Conservation (phyloP, 1,140 invertebrate species). For the Brachionus manjavacas region DNA sequence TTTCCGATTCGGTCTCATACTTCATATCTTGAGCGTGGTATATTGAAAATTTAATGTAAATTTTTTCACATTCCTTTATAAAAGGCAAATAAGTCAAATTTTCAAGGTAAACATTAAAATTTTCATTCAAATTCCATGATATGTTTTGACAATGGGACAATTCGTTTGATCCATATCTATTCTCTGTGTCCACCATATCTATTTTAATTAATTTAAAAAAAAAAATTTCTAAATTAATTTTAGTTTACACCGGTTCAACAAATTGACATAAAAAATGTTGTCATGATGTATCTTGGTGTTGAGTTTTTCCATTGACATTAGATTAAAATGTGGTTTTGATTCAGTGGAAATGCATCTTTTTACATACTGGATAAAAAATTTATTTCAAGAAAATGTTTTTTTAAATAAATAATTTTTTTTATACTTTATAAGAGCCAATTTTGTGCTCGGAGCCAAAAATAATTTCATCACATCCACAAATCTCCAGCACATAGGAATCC, state of each 20-base stretch:
- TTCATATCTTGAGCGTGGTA: conserved; percentile 46
- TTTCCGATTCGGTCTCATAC: conserved; percentile 45
- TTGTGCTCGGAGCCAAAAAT: not conserved
- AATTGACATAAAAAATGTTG: conserved; percentile 17
- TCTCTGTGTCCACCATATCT: not conserved
- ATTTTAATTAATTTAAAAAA: not conserved
- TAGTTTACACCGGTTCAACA: conserved; percentile 15
- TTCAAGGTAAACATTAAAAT: conserved; percentile 44
- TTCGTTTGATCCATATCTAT: not conserved
- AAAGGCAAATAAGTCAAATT: conserved; percentile 44
- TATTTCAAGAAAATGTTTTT: conserved; percentile 43
- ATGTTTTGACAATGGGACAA: not conserved
- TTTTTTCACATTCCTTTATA: conserved; percentile 43
- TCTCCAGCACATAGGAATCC: conserved; percentile 2
- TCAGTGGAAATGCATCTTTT: conserved; percentile 57
- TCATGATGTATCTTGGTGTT: conserved; percentile 54
- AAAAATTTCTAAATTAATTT: not conserved
- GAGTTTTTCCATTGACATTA: conserved; percentile 59
- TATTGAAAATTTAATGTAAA: conserved; percentile 46
- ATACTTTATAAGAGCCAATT: conserved; percentile 14
- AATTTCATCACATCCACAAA: conserved; percentile 31
- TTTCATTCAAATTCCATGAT: conserved; percentile 48
- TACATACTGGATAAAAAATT: conserved; percentile 57
- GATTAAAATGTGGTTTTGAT: conserved; percentile 60
- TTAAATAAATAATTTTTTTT: not conserved